phyloP scores from a whole-genome alignment of 1,140 invertebrate genomes.

The Aphis gossypii region DNA sequence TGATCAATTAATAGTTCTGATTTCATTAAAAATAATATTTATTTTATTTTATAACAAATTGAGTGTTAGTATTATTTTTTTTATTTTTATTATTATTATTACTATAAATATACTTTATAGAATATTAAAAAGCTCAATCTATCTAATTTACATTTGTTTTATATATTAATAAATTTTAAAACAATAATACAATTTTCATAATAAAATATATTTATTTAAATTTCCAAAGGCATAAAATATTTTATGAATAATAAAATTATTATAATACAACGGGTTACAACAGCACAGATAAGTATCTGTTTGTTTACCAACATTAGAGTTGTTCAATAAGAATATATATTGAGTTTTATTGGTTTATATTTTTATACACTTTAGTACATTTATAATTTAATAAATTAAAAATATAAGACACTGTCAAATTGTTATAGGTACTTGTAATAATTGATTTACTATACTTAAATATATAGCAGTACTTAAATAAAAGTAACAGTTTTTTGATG shows the following conservation, averaged over 20 bases:
- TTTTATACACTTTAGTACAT: not conserved
- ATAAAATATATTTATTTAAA: not conserved
- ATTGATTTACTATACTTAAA: too few relatives aligned
- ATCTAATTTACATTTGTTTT: not conserved
- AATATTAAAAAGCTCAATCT: not conserved
- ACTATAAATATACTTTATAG: not conserved
- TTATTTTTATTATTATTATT: not conserved
- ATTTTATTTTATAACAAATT: not conserved
- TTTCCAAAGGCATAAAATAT: not conserved
- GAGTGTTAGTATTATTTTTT: not conserved
- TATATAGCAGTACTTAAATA: too few relatives aligned
- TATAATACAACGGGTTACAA: not conserved
- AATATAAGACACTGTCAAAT: too few relatives aligned
- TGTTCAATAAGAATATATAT: not conserved
- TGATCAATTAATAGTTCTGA: conserved; percentile 5
- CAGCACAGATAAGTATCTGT: not conserved
- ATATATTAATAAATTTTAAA: not conserved
- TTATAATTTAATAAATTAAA: too few relatives aligned
- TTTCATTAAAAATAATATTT: not conserved
- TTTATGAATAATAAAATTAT: not conserved
- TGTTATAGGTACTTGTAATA: too few relatives aligned
- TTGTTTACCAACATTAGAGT: not conserved
- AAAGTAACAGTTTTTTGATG: too few relatives aligned
- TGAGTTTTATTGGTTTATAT: not conserved
- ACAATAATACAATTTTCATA: not conserved